Percentiles rank a stretch among this genome's conserved stretches.
phyloP scores from a whole-genome alignment of 2,888 invertebrate species.

The Osmoderma eremita region DNA sequence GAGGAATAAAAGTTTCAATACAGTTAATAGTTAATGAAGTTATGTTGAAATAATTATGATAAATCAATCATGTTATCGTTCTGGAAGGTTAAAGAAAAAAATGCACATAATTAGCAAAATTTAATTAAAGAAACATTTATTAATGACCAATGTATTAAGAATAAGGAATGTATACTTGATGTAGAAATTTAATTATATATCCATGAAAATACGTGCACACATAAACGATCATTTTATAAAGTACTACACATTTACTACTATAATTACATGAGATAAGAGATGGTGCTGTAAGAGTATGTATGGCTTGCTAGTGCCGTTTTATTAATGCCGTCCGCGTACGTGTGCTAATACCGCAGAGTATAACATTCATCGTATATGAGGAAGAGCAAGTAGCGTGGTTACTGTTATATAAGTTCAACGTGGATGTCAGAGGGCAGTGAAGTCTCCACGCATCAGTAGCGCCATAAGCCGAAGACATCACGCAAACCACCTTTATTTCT shows the following conservation, averaged over 20 bases:
- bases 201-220: conserved; percentile 12
- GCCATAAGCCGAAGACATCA: conserved; percentile 57
- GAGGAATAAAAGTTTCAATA: no score
- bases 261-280: conserved; percentile 41
- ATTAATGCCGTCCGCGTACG: conserved; percentile 39
- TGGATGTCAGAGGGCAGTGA: conserved; percentile 60
- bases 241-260: conserved; percentile 39
- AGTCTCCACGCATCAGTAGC: conserved; percentile 60
- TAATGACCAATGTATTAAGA: conserved; percentile 6
- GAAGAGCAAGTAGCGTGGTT: conserved; percentile 59
- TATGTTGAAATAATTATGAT: no score
- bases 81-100: not conserved
- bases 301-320: conserved; percentile 40
- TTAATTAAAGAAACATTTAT: conserved; percentile 2
- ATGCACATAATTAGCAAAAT: conserved; percentile 4
- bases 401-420: conserved; percentile 58
- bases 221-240: conserved; percentile 29
- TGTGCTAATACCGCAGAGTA: conserved; percentile 16
- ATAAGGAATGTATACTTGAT: conserved; percentile 5
- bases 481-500: conserved; percentile 48
- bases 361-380: conserved; percentile 39
- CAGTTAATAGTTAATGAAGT: no score
- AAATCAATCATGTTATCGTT: not conserved
- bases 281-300: conserved; percentile 5
- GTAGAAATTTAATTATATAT: conserved; percentile 23